A percentile compares a stretch with the other conserved stretches of the same genome.
phyloP scores from a whole-genome alignment of 2,113 vertebrate genomes.

The Colius striatus region DNA sequence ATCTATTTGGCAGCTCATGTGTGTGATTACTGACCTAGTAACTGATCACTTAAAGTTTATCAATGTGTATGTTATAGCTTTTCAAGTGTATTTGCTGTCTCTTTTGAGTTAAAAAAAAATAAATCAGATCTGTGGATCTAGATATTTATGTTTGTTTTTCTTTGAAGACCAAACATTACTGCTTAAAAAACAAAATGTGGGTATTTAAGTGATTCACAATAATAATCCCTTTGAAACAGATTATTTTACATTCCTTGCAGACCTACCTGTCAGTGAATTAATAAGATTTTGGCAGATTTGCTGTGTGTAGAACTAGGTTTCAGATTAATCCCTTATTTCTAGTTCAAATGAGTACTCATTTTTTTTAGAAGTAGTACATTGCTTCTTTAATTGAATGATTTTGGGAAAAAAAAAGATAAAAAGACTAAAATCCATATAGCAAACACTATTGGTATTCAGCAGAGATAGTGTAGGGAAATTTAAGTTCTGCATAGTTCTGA shows the following conservation, averaged over 20 bases:
- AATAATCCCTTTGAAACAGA: not conserved
- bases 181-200: not conserved
- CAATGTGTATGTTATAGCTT: not conserved
- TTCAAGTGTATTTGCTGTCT: not conserved
- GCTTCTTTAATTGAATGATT: not conserved
- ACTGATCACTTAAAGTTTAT: not conserved
- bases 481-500: not conserved
- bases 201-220: not conserved
- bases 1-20: not conserved
- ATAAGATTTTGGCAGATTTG: not conserved
- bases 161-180: not conserved
- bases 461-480: not conserved
- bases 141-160: not conserved
- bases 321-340: not conserved
- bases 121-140: not conserved
- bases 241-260: not conserved
- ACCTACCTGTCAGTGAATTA: not conserved
- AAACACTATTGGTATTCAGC: not conserved
- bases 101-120: not conserved
- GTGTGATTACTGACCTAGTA: not conserved
- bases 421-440: not conserved
- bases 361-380: not conserved
- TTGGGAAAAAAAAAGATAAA: too few species aligned
- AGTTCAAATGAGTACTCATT: not conserved
- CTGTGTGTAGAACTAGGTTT: not conserved